Evolutionary conservation across 2,888 invertebrate species (phyloP), one percentile per base, ranked within the genome.

Genomic region (Melipona bicolor): DNA sequence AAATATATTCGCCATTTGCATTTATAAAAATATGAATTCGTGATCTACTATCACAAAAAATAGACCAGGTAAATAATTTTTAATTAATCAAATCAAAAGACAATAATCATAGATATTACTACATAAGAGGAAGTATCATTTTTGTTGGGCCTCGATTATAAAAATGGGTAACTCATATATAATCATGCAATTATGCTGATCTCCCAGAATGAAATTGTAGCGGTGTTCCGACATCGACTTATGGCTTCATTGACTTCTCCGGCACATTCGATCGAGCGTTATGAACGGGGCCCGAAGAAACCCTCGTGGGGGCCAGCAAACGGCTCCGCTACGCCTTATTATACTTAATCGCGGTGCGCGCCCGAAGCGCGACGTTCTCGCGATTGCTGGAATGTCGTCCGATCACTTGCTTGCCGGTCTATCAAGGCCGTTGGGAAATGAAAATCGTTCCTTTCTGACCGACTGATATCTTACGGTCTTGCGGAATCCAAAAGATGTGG

Each of bases 361-460:
- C 78, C 87, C 50, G 61, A 82, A 70, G 87, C 86, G 87, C 87
- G 87, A 86, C 86, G 88, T 87, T 89, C 88, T 88, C 88, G 91
- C 90, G 90, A 92, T 90, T 91, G 89, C 81, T 90, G 93, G 93
- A 93, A 93, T 93, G 93, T 91, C 88, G 92, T 92, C 91, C 88
- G 92, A 92, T 92, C 91, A 88, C 91, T 91, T 88, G 83, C 43
- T 59, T 88, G 87, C 89, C 43, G 88, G 87, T 90, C 88, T 89
- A 93, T 92, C 92, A 93, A 93, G 93, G 93, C 90, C 93, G 90
- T 88, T 87, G 90, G 90, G 90, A 92, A 93, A 92, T 92, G 91
- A 90, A 93, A 92, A 92, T 91, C 89, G 92, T 92, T 88, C 89
- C 88, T 89, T 84, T 81, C 84, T 67, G 77, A 64, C 50, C 64